phyloP scores from a whole-genome alignment of 2,888 invertebrate genomes.

The Tenthredo scrophulariae region DNA sequence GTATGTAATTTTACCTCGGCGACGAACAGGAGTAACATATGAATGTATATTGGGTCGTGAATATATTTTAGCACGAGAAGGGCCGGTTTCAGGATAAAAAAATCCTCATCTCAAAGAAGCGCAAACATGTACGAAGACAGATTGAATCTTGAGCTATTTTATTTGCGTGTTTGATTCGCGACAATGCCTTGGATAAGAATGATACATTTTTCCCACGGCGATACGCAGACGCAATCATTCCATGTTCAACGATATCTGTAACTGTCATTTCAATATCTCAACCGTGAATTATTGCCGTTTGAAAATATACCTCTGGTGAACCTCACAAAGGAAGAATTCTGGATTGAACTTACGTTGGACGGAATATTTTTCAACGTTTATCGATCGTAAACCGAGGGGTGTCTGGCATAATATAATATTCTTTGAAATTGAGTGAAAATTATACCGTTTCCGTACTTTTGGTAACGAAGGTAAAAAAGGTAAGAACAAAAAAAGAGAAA shows the following conservation, averaged over 20 bases:
- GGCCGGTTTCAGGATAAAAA: not conserved
- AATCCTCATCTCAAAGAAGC: not conserved
- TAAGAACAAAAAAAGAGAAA: not conserved
- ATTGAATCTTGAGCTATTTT: not conserved
- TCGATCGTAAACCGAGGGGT: not conserved
- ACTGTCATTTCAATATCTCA: constrained; percentile 28
- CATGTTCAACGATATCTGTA: constrained; percentile 14
- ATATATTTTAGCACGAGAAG: not conserved
- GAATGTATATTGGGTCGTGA: constrained; percentile 1
- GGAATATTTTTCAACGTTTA: not conserved
- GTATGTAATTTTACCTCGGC: not conserved
- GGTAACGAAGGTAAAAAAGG: not conserved
- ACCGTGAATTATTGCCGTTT: constrained; percentile 34
- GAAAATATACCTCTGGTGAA: not conserved
- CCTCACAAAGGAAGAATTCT: constrained; percentile 1
- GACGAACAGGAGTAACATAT: not conserved
- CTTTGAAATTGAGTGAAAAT: constrained; percentile 1
- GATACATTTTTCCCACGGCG: constrained; percentile 3
- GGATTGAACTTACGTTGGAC: not conserved
- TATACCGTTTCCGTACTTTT: not conserved
- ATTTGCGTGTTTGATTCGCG: not conserved
- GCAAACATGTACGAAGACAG: not conserved
- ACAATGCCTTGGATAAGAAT: not conserved
- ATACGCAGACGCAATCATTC: constrained; percentile 2
- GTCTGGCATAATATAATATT: not conserved